Evolutionary conservation across 2,113 vertebrate genomes (phyloP).

Genomic region (Equus przewalskii): DNA sequence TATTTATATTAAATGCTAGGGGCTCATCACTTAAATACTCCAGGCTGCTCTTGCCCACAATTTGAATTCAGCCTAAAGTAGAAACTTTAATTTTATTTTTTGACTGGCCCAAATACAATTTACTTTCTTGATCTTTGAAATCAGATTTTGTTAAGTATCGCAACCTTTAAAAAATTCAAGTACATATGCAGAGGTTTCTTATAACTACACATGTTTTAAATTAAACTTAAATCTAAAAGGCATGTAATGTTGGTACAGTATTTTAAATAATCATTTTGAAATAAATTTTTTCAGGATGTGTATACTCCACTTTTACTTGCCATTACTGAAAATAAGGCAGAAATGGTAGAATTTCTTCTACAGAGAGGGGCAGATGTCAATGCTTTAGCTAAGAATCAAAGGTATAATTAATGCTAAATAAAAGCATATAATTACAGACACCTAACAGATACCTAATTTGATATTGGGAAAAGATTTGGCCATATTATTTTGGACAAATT

Average conservation of each 20-base stretch:
- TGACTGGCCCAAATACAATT: not conserved
- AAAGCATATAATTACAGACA: not conserved
- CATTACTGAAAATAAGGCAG: constrained; percentile 89
- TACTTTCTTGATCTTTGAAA: constrained; percentile 39
- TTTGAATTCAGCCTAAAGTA: constrained; percentile 21
- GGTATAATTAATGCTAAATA: constrained; percentile 76
- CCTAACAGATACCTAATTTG: not conserved
- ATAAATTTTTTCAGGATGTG: constrained; percentile 89
- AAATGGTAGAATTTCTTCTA: constrained; percentile 92
- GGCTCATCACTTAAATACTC: not conserved
- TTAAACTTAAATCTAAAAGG: constrained; percentile 41
- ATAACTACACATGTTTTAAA: not conserved
- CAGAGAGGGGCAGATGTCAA: constrained; percentile 91
- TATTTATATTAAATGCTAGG: not conserved
- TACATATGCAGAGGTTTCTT: constrained; percentile 8
- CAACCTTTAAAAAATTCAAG: not conserved
- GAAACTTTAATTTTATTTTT: constrained; percentile 26
- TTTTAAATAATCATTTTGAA: constrained; percentile 61
- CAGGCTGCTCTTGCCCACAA: not conserved
- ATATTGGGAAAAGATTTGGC: not conserved
- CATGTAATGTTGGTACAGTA: not conserved
- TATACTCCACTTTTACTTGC: constrained; percentile 91
- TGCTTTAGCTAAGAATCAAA: constrained; percentile 86
- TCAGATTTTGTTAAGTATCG: not conserved
- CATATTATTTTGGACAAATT: not conserved